Conservation (phyloP, 2,797 vertebrate genomes). For the Brachyrhaphis roseni region DNA sequence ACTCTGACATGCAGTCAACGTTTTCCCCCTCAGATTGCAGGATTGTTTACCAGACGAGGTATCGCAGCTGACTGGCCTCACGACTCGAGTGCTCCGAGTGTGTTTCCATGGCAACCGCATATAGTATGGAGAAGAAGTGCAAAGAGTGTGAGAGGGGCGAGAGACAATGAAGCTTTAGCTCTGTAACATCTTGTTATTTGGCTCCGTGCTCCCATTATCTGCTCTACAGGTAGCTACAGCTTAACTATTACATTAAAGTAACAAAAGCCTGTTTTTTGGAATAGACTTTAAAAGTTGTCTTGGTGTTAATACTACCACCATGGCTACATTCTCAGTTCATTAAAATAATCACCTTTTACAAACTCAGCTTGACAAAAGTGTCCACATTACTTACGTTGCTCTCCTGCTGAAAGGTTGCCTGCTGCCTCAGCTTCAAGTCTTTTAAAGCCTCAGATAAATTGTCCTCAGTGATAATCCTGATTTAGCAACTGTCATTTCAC, state of each 20-base stretch:
- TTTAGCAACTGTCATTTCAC: neutral
- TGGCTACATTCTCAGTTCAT: constrained; percentile 9
- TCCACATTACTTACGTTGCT: constrained; percentile 1
- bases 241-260: constrained; percentile 12
- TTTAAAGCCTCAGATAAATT: neutral
- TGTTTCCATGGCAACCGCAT: constrained; percentile 79
- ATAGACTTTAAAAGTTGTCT: neutral
- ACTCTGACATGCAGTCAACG: constrained; percentile 25
- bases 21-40: constrained; percentile 34
- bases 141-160: constrained; percentile 42
- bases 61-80: constrained; percentile 70
- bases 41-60: constrained; percentile 66
- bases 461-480: neutral
- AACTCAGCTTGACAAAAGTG: constrained; percentile 11
- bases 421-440: neutral
- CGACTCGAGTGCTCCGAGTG: constrained; percentile 66
- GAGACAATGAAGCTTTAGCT: constrained; percentile 43
- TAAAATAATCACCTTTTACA: constrained; percentile 14
- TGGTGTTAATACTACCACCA: constrained; percentile 1
- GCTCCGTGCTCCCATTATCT: constrained; percentile 20
- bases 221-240: constrained; percentile 3
- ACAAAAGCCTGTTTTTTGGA: neutral
- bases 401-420: neutral
- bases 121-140: constrained; percentile 69
- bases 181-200: constrained; percentile 7